Evolutionary conservation across 1,140 invertebrate genomes (phyloP).

Genomic region (Apis laboriosa): DNA sequence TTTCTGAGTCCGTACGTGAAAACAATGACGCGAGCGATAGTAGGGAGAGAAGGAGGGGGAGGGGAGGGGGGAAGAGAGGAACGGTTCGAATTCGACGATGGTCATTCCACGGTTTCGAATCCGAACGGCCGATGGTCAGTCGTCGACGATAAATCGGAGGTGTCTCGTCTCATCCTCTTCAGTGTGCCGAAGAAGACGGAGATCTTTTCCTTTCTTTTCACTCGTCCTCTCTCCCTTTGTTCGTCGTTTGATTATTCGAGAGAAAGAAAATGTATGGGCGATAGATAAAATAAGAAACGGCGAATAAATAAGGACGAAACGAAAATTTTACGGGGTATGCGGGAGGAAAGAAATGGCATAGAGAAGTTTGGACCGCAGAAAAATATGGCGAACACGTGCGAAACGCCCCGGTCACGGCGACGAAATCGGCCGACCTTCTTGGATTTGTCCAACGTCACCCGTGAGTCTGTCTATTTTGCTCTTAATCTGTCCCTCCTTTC

Average conservation of each 20-base stretch:
- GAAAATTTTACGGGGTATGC: no score
- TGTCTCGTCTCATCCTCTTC: background rate
- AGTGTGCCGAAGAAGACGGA: background rate
- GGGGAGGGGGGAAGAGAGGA: slow-evolving; percentile 37
- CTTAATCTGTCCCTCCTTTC: slow-evolving; percentile 10
- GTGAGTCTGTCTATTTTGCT: slow-evolving; percentile 55
- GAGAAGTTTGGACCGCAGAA: slow-evolving; percentile 13
- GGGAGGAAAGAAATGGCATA: background rate
- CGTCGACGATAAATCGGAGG: slow-evolving; percentile 39
- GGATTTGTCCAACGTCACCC: slow-evolving; percentile 70
- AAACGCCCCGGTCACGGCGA: slow-evolving; percentile 68
- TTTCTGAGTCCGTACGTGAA: slow-evolving; percentile 65
- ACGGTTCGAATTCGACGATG: slow-evolving; percentile 53
- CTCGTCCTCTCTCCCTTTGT: background rate
- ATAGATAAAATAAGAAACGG: no score
- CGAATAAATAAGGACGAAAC: no score
- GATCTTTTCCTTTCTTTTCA: background rate
- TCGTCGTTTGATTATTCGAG: no score
- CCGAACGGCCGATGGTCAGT: slow-evolving; percentile 36
- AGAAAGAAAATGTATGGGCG: no score
- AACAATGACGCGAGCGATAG: slow-evolving; percentile 64
- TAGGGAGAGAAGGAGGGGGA: background rate
- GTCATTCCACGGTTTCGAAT: slow-evolving; percentile 40
- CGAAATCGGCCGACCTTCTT: slow-evolving; percentile 73
- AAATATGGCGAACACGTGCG: slow-evolving; percentile 65